A percentile compares a stretch with the other conserved stretches of the same genome.
Conservation (phyloP, 2,888 invertebrate genomes). For the Lepidochitona cinerea region DNA sequence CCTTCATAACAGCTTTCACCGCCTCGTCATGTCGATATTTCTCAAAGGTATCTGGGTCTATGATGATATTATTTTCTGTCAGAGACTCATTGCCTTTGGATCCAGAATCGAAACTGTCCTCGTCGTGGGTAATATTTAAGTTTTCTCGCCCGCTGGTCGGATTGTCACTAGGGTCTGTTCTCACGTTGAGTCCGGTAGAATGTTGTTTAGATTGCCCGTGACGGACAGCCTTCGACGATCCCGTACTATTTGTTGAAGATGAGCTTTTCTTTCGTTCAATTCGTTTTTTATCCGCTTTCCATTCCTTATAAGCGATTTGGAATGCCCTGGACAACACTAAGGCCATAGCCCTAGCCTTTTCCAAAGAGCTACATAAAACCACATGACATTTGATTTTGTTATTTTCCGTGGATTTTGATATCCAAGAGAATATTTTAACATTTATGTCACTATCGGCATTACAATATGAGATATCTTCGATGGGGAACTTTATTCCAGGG, state of each 20-base stretch:
- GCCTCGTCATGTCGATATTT: not conserved
- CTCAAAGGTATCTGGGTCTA: not conserved
- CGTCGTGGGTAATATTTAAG: not conserved
- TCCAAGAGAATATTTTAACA: constrained; percentile 60
- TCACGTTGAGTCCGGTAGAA: not conserved
- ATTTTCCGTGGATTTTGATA: constrained; percentile 32
- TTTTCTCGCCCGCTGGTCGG: not conserved
- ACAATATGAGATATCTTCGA: constrained; percentile 61
- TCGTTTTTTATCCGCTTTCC: constrained; percentile 42
- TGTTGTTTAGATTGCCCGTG: not conserved
- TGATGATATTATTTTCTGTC: constrained; percentile 1
- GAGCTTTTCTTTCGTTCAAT: constrained; percentile 5
- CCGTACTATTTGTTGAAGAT: not conserved
- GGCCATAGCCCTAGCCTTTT: constrained; percentile 55
- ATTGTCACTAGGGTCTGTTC: not conserved
- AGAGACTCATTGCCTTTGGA: not conserved
- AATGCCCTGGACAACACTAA: constrained; percentile 56
- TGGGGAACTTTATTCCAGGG: constrained; percentile 36
- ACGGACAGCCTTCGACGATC: not conserved
- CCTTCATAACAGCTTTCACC: not conserved
- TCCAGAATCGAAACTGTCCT: not conserved
- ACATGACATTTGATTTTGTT: constrained; percentile 48
- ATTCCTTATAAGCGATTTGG: constrained; percentile 62
- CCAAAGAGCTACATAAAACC: constrained; percentile 51
- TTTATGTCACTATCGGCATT: constrained; percentile 52